Conservation (phyloP, 2,797 vertebrate genomes). For the Apogon talboti region DNA sequence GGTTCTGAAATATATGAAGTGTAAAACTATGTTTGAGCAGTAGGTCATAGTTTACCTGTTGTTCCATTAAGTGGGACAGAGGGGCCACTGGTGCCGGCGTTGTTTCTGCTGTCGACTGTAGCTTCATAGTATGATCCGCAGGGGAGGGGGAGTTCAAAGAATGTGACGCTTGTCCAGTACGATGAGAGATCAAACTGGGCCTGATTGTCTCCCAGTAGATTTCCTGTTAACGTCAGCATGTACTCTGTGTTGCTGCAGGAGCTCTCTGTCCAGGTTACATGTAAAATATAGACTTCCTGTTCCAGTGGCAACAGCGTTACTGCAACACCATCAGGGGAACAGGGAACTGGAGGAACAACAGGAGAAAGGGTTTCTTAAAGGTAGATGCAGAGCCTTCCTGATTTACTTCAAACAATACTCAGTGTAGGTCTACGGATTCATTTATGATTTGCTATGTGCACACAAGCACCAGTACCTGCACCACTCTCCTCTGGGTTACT, state of each 20-base stretch:
- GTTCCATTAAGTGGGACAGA: slow-evolving; percentile 65
- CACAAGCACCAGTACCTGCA: slow-evolving; percentile 73
- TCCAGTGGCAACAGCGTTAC: slow-evolving; percentile 63
- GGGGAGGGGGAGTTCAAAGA: slow-evolving; percentile 82
- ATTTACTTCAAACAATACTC: background rate
- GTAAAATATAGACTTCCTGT: slow-evolving; percentile 65
- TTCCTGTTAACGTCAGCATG: slow-evolving; percentile 73
- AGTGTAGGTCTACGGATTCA: too few relatives aligned
- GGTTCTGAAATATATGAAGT: background rate
- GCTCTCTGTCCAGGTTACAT: slow-evolving; percentile 72
- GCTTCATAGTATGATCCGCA: slow-evolving; percentile 80
- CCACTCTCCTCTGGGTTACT: slow-evolving; percentile 62
- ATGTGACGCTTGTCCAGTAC: slow-evolving; percentile 78
- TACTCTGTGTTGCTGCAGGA: slow-evolving; percentile 73
- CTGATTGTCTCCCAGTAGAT: slow-evolving; percentile 67
- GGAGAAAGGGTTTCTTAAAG: background rate
- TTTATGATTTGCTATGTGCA: background rate
- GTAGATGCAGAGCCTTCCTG: background rate
- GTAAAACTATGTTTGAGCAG: background rate
- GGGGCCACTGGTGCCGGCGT: slow-evolving; percentile 64
- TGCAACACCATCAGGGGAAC: slow-evolving; percentile 74
- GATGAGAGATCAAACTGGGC: slow-evolving; percentile 75
- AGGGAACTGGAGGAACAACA: slow-evolving; percentile 73
- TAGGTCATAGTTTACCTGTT: slow-evolving; percentile 74
- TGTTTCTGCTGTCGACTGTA: slow-evolving; percentile 76